Conservation (phyloP, 2,113 vertebrate species). For the Callipepla californica region DNA sequence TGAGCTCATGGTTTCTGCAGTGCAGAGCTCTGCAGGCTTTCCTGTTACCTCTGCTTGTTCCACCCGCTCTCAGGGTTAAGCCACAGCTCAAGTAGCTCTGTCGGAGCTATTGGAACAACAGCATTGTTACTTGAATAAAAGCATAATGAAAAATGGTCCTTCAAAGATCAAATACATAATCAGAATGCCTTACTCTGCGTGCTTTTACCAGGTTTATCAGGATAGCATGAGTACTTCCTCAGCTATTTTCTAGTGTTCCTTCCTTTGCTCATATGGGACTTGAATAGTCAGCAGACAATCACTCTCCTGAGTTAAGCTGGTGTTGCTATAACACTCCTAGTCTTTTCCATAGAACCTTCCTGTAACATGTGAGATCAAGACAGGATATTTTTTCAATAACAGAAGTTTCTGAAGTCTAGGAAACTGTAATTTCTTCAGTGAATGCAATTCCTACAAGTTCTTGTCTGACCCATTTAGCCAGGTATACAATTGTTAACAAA, state of each 20-base stretch:
- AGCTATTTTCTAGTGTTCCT: background rate
- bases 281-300: background rate
- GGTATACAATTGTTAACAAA: background rate
- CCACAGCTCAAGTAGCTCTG: background rate
- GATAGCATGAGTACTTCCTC: background rate
- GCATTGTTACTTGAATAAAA: conserved; percentile 35
- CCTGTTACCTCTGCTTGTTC: background rate
- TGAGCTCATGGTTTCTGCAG: background rate
- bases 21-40: background rate
- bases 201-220: background rate
- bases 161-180: conserved; percentile 22
- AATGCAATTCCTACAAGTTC: background rate
- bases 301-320: background rate
- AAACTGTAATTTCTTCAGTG: background rate
- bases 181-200: background rate
- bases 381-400: background rate
- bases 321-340: background rate
- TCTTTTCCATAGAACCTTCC: background rate
- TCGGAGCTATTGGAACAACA: conserved; percentile 22
- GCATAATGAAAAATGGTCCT: background rate
- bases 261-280: background rate
- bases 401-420: background rate
- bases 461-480: background rate
- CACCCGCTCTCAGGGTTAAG: conserved; percentile 33
- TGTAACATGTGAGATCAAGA: background rate